These are phyloP conservation scores for Neodiprion fabricii DNA, from an alignment of 1,140 invertebrate species.

Conservation along the genomic window DNA sequence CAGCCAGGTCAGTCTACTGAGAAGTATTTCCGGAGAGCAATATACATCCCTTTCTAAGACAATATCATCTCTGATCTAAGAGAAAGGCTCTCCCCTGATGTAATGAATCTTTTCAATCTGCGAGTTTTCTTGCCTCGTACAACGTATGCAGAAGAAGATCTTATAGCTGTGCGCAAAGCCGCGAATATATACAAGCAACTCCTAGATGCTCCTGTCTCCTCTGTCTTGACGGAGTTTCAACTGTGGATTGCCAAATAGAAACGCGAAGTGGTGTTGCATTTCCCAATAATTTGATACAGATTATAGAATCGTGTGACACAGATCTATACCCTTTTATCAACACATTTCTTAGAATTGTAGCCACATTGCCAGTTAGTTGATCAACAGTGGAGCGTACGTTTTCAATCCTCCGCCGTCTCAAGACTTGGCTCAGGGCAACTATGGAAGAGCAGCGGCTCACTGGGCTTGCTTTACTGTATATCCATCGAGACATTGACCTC, in stretches of 20 bases:
- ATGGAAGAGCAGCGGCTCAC: slow-evolving; percentile 40
- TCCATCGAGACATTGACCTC: slow-evolving; percentile 36
- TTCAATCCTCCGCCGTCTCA: slow-evolving; percentile 39
- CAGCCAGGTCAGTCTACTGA: slow-evolving; percentile 19
- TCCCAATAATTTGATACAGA: slow-evolving; percentile 9
- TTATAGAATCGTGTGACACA: slow-evolving; percentile 13
- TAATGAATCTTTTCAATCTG: slow-evolving; percentile 24
- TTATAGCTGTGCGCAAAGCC: slow-evolving; percentile 18
- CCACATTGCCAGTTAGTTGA: slow-evolving; percentile 42
- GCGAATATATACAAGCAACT: slow-evolving; percentile 24
- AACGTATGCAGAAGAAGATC: slow-evolving; percentile 9
- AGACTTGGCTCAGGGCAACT: slow-evolving; percentile 42
- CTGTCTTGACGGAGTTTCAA: slow-evolving; percentile 24
- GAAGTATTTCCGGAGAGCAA: slow-evolving; percentile 29
- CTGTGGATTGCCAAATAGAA: slow-evolving; percentile 36
- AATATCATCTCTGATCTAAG: slow-evolving; percentile 29
- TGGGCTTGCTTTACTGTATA: slow-evolving; percentile 39
- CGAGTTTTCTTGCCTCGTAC: slow-evolving; percentile 19
- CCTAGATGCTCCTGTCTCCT: slow-evolving; percentile 23
- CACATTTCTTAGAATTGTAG: slow-evolving; percentile 28
- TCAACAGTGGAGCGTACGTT: slow-evolving; percentile 43
- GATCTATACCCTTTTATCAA: slow-evolving; percentile 33
- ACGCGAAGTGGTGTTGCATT: slow-evolving; percentile 12
- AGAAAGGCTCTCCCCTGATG: slow-evolving; percentile 27
- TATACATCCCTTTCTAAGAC: slow-evolving; percentile 33